A percentile compares a stretch with the other conserved stretches of the same genome.
Evolutionary conservation across 2,888 invertebrate species (phyloP).

Genomic region (Himalopsyche kuldschensis): DNA sequence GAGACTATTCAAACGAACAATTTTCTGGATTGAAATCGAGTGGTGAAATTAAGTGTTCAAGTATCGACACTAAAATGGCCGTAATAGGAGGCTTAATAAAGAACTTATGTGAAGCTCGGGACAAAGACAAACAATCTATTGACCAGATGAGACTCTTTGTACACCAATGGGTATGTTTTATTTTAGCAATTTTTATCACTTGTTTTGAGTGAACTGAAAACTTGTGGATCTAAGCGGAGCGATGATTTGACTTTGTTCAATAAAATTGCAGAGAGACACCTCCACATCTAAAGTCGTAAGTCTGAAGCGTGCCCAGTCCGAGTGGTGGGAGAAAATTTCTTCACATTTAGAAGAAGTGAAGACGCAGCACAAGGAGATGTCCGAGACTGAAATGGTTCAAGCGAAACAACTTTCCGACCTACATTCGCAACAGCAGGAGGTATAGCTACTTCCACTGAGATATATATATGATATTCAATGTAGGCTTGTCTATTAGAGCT

Average conservation of each 20-base stretch:
- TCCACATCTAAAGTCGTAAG: constrained; percentile 28
- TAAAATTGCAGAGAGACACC: constrained; percentile 27
- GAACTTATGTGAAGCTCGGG: constrained; percentile 35
- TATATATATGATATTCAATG: neutral
- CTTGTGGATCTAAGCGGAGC: neutral
- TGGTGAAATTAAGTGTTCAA: neutral
- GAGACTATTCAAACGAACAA: neutral
- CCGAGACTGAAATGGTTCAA: neutral
- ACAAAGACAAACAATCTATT: constrained; percentile 41
- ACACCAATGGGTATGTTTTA: constrained; percentile 46
- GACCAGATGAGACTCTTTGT: constrained; percentile 40
- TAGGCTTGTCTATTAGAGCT: neutral
- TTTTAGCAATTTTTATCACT: neutral
- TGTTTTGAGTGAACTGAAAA: no score
- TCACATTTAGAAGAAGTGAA: constrained; percentile 7
- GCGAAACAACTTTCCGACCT: neutral
- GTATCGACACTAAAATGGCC: neutral
- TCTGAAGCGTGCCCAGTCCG: constrained; percentile 14
- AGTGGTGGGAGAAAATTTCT: constrained; percentile 22
- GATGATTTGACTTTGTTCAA: neutral
- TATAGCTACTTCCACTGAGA: neutral
- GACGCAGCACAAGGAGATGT: neutral
- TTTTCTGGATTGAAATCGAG: neutral
- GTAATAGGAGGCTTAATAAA: neutral
- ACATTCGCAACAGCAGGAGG: constrained; percentile 4